These are phyloP conservation scores for Molossus alvarezi DNA, from an alignment of 2,797 vertebrate species.

Conservation along the genomic window DNA sequence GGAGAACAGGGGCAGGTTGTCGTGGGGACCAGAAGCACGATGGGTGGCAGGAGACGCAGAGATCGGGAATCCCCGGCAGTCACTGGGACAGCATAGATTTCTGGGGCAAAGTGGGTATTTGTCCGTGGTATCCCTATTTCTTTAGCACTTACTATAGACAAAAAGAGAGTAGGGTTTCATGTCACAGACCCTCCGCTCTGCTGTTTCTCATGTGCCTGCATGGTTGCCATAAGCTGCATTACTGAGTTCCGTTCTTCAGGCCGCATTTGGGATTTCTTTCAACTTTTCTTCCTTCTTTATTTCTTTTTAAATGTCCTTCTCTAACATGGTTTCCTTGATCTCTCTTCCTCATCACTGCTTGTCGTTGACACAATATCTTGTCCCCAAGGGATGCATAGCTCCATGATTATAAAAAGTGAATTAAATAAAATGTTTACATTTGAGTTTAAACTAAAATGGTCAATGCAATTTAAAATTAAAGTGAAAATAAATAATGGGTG, in stretches of 20 bases:
- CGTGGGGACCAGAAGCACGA: rapidly evolving
- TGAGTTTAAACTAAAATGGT: constrained; percentile 7
- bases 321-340: not conserved
- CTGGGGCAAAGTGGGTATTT: not conserved
- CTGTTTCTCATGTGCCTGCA: rapidly evolving
- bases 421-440: constrained; percentile 35
- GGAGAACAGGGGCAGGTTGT: not conserved
- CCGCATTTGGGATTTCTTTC: not conserved
- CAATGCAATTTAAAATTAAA: constrained; percentile 41
- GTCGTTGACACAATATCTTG: not conserved
- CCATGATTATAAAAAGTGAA: constrained; percentile 26
- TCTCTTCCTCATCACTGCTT: not conserved
- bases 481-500: constrained; percentile 10
- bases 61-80: not conserved
- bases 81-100: not conserved
- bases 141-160: not conserved
- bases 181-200: not conserved
- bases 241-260: not conserved
- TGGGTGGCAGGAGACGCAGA: too few species aligned
- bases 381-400: not conserved
- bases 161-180: not conserved
- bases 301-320: not conserved
- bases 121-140: not conserved
- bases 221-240: not conserved
- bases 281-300: not conserved